Base-by-base conservation (phyloP, 2,888 invertebrate genomes). In the Villa cingulata region DNA sequence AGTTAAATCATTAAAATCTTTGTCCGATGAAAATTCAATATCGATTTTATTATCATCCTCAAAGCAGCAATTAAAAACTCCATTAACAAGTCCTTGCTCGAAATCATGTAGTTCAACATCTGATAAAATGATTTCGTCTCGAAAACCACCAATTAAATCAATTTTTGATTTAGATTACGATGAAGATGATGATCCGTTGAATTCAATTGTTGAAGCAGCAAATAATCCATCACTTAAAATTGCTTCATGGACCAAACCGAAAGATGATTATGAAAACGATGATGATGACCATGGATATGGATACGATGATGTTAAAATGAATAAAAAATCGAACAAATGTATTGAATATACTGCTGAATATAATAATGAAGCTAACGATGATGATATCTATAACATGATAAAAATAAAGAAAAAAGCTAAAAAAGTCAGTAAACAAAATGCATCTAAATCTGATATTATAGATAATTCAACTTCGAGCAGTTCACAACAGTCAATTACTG, bases 141-240 rank as follows among this genome's bases (percentile, higher is more conserved):
- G 12, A 2, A 27, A 27, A 27, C 27, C 27, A 50, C 62, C 62
- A 12, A 58, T 59, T 0, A 68, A 65, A 49, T 69, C 69, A 1
- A 69, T 69, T 48, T 69, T 69, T 54, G 69, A 69, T 58, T 56
- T 69, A 23, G 69, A 69, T 54, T 69, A 66, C 48, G 69, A 69
- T 45, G 68, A 66, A 7, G 66, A 64, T 12, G 62, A 67, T 14
- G 67, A 66, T 57, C 63, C 65, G 12, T 48, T 68, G 36, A 55
- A 61, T 42, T 54, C 57, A 27, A 58, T 65, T 45, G 57, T 60
- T 17, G 59, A 61, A 17, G 60, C 57, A 15, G 55, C 55, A 2
- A 27, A 14, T 27, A n/a, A 32, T 36, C 4, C 2, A 37, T 38
- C 5, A 19, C 3, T 15, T 2, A 20, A n/a, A 15, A 29, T n/a